Evolutionary conservation across 2,113 vertebrate species (phyloP).

Genomic region (Sarotherodon lohbergeri): DNA sequence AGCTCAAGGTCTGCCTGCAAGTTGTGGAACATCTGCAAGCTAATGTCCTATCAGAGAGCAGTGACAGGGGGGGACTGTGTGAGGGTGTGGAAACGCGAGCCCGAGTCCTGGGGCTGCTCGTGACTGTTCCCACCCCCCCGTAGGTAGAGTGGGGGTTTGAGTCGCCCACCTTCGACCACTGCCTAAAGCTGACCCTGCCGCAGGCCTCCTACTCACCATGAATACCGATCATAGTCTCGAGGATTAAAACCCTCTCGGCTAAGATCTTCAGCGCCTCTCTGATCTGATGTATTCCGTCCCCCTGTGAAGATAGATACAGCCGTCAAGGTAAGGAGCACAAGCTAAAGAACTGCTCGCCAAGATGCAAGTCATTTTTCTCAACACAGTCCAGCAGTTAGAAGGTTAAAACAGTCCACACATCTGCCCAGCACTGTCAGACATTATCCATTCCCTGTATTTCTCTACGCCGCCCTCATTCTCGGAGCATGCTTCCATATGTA

Average conservation of each 20-base stretch:
- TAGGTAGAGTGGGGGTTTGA: slow-evolving; percentile 26
- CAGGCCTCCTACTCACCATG: slow-evolving; percentile 93
- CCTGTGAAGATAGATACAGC: slow-evolving; percentile 96
- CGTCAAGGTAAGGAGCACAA: slow-evolving; percentile 80
- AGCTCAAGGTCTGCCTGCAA: slow-evolving; percentile 97
- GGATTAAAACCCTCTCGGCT: slow-evolving; percentile 99
- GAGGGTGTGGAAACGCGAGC: slow-evolving; percentile 55
- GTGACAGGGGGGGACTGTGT: slow-evolving; percentile 70
- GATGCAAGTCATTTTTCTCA: slow-evolving; percentile 61
- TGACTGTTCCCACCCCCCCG: slow-evolving; percentile 46
- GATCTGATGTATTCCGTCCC: slow-evolving; percentile 98
- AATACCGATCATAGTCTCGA: slow-evolving; percentile 99
- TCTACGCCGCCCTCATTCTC: slow-evolving; percentile 37
- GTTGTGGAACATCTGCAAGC: slow-evolving; percentile 93
- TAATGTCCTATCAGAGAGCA: slow-evolving; percentile 96
- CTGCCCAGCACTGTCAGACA: slow-evolving; percentile 29
- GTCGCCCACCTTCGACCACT: slow-evolving; percentile 48
- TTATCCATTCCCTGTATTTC: slow-evolving; percentile 6
- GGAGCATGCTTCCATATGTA: slow-evolving; percentile 58
- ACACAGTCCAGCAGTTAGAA: slow-evolving; percentile 67
- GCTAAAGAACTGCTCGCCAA: slow-evolving; percentile 68
- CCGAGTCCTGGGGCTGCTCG: slow-evolving; percentile 57
- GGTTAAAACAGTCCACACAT: slow-evolving; percentile 68
- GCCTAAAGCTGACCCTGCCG: slow-evolving; percentile 72
- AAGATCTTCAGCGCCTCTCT: slow-evolving; percentile 99